Evolutionary conservation across 2,797 vertebrate species (phyloP).

Genomic region (Rhinophrynus dorsalis): DNA sequence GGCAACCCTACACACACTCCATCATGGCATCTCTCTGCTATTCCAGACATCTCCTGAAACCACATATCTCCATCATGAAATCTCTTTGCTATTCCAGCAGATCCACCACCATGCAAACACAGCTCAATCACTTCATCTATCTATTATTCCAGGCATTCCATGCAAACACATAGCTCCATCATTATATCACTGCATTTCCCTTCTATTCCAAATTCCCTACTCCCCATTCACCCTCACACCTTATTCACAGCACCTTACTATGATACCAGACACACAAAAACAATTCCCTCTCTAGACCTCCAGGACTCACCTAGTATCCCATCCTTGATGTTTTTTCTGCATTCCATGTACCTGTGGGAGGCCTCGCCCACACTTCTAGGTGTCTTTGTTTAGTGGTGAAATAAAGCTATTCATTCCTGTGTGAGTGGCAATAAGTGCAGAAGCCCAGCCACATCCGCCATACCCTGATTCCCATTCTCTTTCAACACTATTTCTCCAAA

Average conservation of each 20-base stretch:
- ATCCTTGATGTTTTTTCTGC: neutral
- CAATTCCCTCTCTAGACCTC: neutral
- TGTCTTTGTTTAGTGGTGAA: slow-evolving; percentile 38
- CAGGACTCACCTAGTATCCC: neutral
- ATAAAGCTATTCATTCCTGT: neutral
- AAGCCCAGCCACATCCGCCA: neutral
- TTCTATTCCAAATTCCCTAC: neutral
- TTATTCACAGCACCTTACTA: neutral
- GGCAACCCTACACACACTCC: too few species aligned
- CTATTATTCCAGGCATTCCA: too few species aligned
- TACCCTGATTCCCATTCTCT: too few species aligned
- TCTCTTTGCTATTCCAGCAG: neutral
- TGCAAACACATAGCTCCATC: neutral
- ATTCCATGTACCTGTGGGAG: neutral
- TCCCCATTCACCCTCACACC: too few species aligned
- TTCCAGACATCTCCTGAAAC: too few species aligned
- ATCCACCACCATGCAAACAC: neutral
- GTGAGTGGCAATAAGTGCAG: neutral
- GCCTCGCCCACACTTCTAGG: slow-evolving; percentile 9
- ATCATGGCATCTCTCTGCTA: too few species aligned
- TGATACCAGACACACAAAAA: neutral
- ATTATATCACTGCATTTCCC: neutral
- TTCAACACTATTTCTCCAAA: neutral
- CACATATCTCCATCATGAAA: too few species aligned
- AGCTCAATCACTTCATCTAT: too few species aligned